Evolutionary conservation across 1,140 invertebrate genomes (phyloP).

Genomic region (Acromyrmex echinatior): DNA sequence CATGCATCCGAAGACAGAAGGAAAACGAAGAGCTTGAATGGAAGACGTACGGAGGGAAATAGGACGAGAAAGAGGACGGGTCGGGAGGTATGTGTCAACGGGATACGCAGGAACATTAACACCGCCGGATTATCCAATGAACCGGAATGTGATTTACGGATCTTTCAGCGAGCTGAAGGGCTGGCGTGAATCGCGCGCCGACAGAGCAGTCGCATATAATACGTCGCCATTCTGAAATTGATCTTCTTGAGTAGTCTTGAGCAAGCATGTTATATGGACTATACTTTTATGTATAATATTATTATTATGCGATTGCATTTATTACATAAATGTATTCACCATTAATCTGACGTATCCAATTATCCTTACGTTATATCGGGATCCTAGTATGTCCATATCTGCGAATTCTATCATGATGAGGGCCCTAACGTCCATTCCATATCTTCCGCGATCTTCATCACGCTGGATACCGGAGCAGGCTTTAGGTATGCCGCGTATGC

Average conservation of each 20-base stretch:
- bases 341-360: background rate
- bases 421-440: slow-evolving; percentile 17
- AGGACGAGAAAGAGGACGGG: background rate
- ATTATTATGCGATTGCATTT: background rate
- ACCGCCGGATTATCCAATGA: slow-evolving; percentile 85
- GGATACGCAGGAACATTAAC: slow-evolving; percentile 84
- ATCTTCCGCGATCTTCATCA: slow-evolving; percentile 36
- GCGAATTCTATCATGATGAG: slow-evolving; percentile 10
- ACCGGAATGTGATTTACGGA: slow-evolving; percentile 84
- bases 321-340: slow-evolving; percentile 10
- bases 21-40: slow-evolving; percentile 38
- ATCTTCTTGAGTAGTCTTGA: background rate
- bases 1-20: slow-evolving; percentile 68
- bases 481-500: slow-evolving; percentile 5
- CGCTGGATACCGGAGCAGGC: slow-evolving; percentile 11
- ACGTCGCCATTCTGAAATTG: slow-evolving; percentile 17
- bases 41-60: background rate
- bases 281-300: background rate
- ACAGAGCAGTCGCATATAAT: slow-evolving; percentile 53
- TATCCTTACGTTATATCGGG: background rate
- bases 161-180: slow-evolving; percentile 42
- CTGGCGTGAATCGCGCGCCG: slow-evolving; percentile 56
- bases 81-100: slow-evolving; percentile 51
- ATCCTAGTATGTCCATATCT: background rate
- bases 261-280: background rate